Conservation (phyloP, 2,797 vertebrate species). For the Scomberomorus guttatus region DNA sequence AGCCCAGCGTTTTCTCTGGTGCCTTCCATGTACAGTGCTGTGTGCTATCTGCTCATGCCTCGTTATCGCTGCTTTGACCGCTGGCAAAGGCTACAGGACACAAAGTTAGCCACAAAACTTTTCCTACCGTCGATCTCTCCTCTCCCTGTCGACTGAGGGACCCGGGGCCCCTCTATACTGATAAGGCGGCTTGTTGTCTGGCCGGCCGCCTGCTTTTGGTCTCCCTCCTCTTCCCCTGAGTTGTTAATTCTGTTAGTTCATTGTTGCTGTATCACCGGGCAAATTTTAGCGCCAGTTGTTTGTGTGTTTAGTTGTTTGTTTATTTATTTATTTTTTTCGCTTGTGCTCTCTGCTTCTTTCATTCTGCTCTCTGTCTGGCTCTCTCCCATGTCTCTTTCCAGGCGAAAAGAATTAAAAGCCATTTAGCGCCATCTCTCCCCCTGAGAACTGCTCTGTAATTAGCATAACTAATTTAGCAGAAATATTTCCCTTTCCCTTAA, state of each 20-base stretch:
- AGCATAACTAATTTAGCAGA: slow-evolving; percentile 90
- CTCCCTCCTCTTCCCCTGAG: slow-evolving; percentile 40
- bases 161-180: slow-evolving; percentile 51
- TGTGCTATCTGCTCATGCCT: slow-evolving; percentile 57
- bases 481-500: slow-evolving; percentile 85
- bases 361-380: slow-evolving; percentile 57
- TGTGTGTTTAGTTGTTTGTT: slow-evolving; percentile 58
- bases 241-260: slow-evolving; percentile 65
- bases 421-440: slow-evolving; percentile 82
- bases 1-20: slow-evolving; percentile 41
- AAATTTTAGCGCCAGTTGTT: slow-evolving; percentile 61
- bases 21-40: slow-evolving; percentile 34
- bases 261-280: slow-evolving; percentile 65
- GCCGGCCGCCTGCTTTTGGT: slow-evolving; percentile 45
- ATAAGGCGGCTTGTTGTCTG: slow-evolving; percentile 72
- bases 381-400: slow-evolving; percentile 81
- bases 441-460: slow-evolving; percentile 86
- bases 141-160: slow-evolving; percentile 34
- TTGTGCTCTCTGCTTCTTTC: slow-evolving; percentile 47
- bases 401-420: slow-evolving; percentile 87
- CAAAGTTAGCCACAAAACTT: slow-evolving; percentile 69
- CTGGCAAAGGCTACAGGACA: slow-evolving; percentile 69
- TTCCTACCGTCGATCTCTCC: slow-evolving; percentile 19
- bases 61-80: slow-evolving; percentile 67
- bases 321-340: slow-evolving; percentile 27